Evolutionary conservation across 2,888 invertebrate species (phyloP).

Genomic region (Plusia festucae): DNA sequence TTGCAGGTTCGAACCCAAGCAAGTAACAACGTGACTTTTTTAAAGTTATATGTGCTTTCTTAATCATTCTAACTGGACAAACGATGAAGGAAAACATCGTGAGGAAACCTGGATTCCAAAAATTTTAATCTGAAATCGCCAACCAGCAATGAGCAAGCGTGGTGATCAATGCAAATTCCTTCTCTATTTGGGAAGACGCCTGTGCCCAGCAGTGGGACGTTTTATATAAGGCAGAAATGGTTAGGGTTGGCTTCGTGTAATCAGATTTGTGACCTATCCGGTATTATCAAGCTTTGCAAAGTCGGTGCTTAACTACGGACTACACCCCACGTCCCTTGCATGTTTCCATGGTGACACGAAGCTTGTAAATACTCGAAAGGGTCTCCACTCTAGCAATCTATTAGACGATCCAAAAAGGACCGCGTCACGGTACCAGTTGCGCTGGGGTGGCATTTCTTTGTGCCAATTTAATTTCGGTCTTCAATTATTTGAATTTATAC

Average conservation of each 20-base stretch:
- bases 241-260: neutral
- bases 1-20: too few relatives aligned
- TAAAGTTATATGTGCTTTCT: too few relatives aligned
- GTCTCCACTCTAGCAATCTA: slow-evolving; percentile 8
- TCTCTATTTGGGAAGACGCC: too few relatives aligned
- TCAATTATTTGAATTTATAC: neutral
- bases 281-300: neutral
- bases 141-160: too few relatives aligned
- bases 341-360: slow-evolving; percentile 4
- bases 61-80: too few relatives aligned
- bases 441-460: slow-evolving; percentile 1
- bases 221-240: too few relatives aligned
- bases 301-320: neutral
- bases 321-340: slow-evolving; percentile 3
- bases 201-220: too few relatives aligned
- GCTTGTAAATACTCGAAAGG: slow-evolving; percentile 4
- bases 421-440: neutral
- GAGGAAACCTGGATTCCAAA: too few relatives aligned
- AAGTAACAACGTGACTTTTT: too few relatives aligned
- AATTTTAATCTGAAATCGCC: too few relatives aligned
- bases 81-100: too few relatives aligned
- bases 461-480: neutral
- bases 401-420: neutral
- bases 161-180: too few relatives aligned
- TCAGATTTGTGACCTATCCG: neutral